phyloP scores from a whole-genome alignment of 2,888 invertebrate genomes.

The Noctuana brunneofusca region DNA sequence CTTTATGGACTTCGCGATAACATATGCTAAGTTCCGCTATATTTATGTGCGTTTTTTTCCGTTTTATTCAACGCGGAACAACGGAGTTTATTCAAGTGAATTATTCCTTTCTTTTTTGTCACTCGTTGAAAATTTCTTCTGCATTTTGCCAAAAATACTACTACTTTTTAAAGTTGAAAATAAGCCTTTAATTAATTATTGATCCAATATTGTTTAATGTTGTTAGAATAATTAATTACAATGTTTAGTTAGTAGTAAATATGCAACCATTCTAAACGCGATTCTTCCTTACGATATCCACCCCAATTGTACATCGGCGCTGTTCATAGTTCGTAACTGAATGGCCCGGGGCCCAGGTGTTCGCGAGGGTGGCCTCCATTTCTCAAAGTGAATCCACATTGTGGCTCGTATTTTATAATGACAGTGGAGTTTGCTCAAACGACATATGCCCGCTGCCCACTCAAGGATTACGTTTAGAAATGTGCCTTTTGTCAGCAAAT shows the following conservation, averaged over 20 bases:
- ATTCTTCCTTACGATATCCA: neutral
- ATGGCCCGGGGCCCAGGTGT: constrained; percentile 65
- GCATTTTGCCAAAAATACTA: too few species aligned
- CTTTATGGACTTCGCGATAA: constrained; percentile 36
- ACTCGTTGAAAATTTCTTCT: too few species aligned
- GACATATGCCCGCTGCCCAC: constrained; percentile 74
- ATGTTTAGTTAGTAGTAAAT: too few species aligned
- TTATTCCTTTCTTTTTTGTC: constrained; percentile 36
- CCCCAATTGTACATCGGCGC: constrained; percentile 23
- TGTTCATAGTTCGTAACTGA: constrained; percentile 47
- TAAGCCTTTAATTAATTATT: too few species aligned
- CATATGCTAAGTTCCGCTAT: constrained; percentile 39
- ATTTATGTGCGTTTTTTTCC: constrained; percentile 37
- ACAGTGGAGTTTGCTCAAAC: constrained; percentile 72
- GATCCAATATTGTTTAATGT: too few species aligned
- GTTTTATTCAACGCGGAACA: constrained; percentile 33
- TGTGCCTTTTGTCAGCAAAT: constrained; percentile 49
- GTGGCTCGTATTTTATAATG: constrained; percentile 78
- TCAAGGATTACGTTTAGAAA: constrained; percentile 78
- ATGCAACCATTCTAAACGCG: too few species aligned
- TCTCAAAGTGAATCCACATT: constrained; percentile 50
- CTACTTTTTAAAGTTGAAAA: too few species aligned
- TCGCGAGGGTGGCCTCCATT: constrained; percentile 44
- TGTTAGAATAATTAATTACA: too few species aligned
- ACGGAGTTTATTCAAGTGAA: constrained; percentile 42